Evolutionary conservation across 2,888 invertebrate genomes (phyloP).

Genomic region (Isotomurus palustris): DNA sequence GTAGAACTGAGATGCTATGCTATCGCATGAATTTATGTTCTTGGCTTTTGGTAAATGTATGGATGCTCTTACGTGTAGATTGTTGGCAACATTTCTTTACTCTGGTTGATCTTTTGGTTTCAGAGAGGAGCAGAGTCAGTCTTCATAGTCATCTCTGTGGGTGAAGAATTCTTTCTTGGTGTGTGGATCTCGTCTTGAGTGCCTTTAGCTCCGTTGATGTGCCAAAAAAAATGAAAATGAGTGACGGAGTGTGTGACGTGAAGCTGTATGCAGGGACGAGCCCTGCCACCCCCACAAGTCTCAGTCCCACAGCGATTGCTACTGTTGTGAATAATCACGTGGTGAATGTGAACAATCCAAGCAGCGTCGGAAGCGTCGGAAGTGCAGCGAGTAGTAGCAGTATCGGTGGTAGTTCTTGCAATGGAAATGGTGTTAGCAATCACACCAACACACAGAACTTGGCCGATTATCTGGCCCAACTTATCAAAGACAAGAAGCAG

Average conservation of each 20-base stretch:
- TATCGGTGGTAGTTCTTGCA: constrained; percentile 29
- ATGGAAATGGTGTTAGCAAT: constrained; percentile 36
- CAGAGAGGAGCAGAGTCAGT: too few relatives aligned
- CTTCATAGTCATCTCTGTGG: too few relatives aligned
- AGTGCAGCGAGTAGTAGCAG: too few relatives aligned
- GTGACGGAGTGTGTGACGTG: constrained; percentile 45
- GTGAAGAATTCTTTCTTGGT: too few relatives aligned
- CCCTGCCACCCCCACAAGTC: constrained; percentile 15
- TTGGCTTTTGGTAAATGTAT: too few relatives aligned
- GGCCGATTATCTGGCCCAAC: constrained; percentile 99
- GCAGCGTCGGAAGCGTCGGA: not conserved
- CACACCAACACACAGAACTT: constrained; percentile 82
- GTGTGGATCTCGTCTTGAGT: too few relatives aligned
- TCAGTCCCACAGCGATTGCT: constrained; percentile 24
- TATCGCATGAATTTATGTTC: too few relatives aligned
- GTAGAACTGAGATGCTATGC: too few relatives aligned
- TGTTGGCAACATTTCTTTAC: too few relatives aligned
- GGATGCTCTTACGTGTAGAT: too few relatives aligned
- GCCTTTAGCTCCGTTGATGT: too few relatives aligned
- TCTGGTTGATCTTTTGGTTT: too few relatives aligned
- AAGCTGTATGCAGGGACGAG: constrained; percentile 31
- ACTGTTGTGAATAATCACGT: constrained; percentile 26
- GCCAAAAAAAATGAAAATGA: constrained; percentile 47
- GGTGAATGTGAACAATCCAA: not conserved
- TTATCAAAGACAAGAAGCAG: constrained; percentile 99